Evolutionary conservation across 2,113 vertebrate species (phyloP), one percentile per base, ranked within the genome.

Genomic region (Anthoscopus minutus): DNA sequence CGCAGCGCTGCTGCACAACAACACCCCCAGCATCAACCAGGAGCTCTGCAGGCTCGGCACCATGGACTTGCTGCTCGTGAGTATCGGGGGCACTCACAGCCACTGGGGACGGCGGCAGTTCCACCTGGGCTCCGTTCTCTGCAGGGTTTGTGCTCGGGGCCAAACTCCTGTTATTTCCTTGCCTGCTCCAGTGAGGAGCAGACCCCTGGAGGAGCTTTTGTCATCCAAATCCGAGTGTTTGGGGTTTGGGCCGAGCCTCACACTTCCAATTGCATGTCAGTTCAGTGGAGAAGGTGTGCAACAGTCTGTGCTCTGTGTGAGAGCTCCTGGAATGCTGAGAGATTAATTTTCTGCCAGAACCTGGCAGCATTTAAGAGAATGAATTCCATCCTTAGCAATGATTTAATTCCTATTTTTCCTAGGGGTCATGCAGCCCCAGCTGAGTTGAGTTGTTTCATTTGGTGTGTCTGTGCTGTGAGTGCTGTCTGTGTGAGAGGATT

Each of bases 41-140:
- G 99, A 99, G 97, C 98, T 99, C 83, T 99, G 99, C 97, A 97
- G 98, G 31, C 99, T 99, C 48, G 96, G 97, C 96, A 99, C 98
- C 96, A 98, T 99, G 98, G 97, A 99, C 93, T 87, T 99, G 86
- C 97, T 99, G 97, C 98, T 99, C 97, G 99, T 99, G 97, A 97
- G 98, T 73, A 37, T 3, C 2, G 0, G 4, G 7, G 24, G 11
- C 8, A 0, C n/a, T 7, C 42, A 6, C 42, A 16, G 42, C 14
- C 6, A 24, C 22, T 15, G 2, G n/a, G 45, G 10, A 17, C 1
- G 3, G 24, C 13, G 70, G 56, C 6, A 19, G 8, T 25, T 11
- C 12, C 57, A 11, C 2, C 42, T 25, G 67, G 33, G 4, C 1
- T 45, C 21, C 1, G 9, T 7, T 3, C 16, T 18, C 28, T 3